Percentiles rank a stretch among this genome's conserved stretches.
Evolutionary conservation across 2,888 invertebrate species (phyloP).

Genomic region (Perdita meconis): DNA sequence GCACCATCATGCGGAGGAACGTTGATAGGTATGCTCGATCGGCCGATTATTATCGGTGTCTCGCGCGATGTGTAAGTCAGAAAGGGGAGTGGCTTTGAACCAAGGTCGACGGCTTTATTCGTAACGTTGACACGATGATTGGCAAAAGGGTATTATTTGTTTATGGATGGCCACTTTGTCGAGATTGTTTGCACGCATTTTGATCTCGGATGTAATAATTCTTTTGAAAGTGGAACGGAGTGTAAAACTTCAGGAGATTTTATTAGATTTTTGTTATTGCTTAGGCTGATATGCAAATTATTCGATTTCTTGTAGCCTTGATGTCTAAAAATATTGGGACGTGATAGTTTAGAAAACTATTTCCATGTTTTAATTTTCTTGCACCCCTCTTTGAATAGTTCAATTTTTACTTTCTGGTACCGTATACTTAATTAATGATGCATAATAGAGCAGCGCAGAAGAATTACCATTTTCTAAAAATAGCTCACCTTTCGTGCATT

Average conservation of each 20-base stretch:
- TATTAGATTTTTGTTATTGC: no score
- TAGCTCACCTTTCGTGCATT: background rate
- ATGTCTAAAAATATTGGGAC: no score
- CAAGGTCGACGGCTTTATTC: constrained; percentile 53
- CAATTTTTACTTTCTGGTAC: background rate
- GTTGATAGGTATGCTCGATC: constrained; percentile 34
- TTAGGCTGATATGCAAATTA: no score
- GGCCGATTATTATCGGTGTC: constrained; percentile 32
- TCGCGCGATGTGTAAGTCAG: constrained; percentile 16
- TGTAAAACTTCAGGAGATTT: no score
- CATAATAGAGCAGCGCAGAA: background rate
- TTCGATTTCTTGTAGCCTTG: no score
- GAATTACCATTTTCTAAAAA: background rate
- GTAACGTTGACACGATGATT: constrained; percentile 15
- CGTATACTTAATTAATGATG: background rate
- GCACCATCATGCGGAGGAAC: constrained; percentile 32
- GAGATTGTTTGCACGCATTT: background rate
- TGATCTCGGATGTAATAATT: no score
- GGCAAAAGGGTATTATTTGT: background rate
- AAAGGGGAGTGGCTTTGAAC: constrained; percentile 52
- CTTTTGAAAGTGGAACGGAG: no score
- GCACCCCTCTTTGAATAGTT: no score
- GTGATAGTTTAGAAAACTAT: no score
- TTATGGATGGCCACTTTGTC: background rate
- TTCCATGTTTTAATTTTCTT: no score